Percentiles rank a stretch among this genome's conserved stretches.
These are phyloP conservation scores for Lottia gigantea DNA, from an alignment of 2,888 invertebrate genomes.

Conservation along the genomic window DNA sequence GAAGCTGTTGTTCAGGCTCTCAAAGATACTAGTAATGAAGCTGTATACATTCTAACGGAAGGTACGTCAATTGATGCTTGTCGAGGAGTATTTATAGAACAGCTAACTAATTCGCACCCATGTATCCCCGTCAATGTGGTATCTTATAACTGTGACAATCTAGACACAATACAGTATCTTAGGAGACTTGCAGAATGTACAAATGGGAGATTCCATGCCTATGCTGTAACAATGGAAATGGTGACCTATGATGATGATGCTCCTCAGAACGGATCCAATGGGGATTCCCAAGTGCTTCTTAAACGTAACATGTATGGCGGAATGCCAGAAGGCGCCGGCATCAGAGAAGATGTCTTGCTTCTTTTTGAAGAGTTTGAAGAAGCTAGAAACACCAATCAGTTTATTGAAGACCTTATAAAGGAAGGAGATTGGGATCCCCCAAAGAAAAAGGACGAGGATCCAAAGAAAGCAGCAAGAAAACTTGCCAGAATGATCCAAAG, in stretches of 20 bases:
- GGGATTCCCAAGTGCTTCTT: constrained; percentile 41
- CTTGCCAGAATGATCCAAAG: constrained; percentile 19
- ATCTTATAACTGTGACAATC: constrained; percentile 65
- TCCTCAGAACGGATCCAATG: constrained; percentile 10
- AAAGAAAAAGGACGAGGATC: constrained; percentile 11
- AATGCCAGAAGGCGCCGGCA: constrained; percentile 65
- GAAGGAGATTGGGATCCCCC: constrained; percentile 18
- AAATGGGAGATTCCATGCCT: constrained; percentile 67
- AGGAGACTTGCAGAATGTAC: constrained; percentile 53
- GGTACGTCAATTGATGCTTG: constrained; percentile 62
- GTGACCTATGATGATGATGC: constrained; percentile 56
- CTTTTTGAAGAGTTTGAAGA: constrained; percentile 68
- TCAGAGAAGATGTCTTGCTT: constrained; percentile 65
- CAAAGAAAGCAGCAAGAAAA: constrained; percentile 1
- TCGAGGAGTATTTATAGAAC: constrained; percentile 64
- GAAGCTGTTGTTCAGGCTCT: constrained; percentile 65
- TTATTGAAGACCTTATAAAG: constrained; percentile 56
- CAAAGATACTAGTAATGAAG: constrained; percentile 58
- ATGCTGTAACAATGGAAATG: constrained; percentile 66
- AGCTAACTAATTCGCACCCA: constrained; percentile 42
- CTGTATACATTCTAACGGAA: constrained; percentile 66
- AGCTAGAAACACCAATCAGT: constrained; percentile 57
- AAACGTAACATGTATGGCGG: constrained; percentile 65
- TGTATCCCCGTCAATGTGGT: constrained; percentile 63
- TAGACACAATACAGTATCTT: constrained; percentile 61